Evolutionary conservation across 2,797 vertebrate species (phyloP).

Genomic region (Phaenicophaeus curvirostris): DNA sequence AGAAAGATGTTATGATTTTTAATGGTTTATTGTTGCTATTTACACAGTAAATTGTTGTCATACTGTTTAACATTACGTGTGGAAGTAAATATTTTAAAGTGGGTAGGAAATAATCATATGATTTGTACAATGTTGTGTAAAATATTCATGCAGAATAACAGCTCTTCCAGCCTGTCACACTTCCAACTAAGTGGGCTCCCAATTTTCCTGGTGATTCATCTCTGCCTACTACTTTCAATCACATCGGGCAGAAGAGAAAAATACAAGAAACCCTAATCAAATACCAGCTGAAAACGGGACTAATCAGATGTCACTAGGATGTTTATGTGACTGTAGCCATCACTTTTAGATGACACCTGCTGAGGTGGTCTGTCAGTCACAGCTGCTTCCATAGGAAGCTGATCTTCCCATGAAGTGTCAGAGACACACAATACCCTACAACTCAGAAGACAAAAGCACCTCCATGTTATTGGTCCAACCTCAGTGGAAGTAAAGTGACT

Average conservation of each 20-base stretch:
- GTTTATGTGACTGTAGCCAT: neutral
- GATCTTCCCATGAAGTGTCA: neutral
- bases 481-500: neutral
- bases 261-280: neutral
- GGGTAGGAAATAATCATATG: neutral
- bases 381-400: neutral
- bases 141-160: slow-evolving; percentile 30
- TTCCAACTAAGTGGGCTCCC: slow-evolving; percentile 4
- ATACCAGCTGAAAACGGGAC: neutral
- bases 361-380: neutral
- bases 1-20: neutral
- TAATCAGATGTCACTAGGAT: neutral
- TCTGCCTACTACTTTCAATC: slow-evolving; percentile 29
- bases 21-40: neutral
- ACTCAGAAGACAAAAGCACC: neutral
- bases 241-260: neutral
- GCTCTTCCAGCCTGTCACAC: slow-evolving; percentile 20
- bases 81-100: slow-evolving; percentile 25
- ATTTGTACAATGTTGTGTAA: slow-evolving; percentile 3
- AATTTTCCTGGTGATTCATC: slow-evolving; percentile 38
- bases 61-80: slow-evolving; percentile 6
- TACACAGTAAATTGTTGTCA: neutral
- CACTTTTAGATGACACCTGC: neutral
- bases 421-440: neutral
- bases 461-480: neutral